Conservation (phyloP, 2,888 invertebrate species). For the Trissolcus japonicus region DNA sequence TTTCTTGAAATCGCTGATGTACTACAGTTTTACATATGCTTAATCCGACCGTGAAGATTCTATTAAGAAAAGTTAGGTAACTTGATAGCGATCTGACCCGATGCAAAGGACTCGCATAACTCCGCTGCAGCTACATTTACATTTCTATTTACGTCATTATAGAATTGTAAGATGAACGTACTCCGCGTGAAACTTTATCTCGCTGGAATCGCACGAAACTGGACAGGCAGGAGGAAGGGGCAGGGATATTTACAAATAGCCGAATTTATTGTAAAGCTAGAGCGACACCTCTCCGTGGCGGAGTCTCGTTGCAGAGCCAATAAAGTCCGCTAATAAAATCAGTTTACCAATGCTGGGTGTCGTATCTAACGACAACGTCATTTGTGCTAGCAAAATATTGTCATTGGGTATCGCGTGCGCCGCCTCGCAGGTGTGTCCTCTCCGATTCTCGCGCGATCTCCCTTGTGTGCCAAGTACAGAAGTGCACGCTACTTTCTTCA, state of each 20-base stretch:
- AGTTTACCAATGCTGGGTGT: conserved; percentile 45
- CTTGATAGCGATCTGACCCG: conserved; percentile 40
- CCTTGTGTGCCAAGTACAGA: conserved; percentile 47
- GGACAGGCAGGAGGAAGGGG: not conserved
- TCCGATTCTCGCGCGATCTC: conserved; percentile 59
- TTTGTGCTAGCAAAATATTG: conserved; percentile 57
- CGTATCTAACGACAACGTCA: conserved; percentile 61
- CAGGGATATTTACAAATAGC: not conserved
- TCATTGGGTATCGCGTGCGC: conserved; percentile 27
- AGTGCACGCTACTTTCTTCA: conserved; percentile 69
- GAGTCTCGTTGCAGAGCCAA: not conserved
- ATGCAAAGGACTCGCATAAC: conserved; percentile 26
- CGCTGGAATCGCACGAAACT: not conserved
- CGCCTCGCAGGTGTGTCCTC: conserved; percentile 62
- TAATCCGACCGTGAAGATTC: conserved; percentile 40
- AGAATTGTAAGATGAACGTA: conserved; percentile 37
- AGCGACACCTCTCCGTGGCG: no score
- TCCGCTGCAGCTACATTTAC: conserved; percentile 28
- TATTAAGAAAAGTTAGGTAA: conserved; percentile 49
- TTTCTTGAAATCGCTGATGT: conserved; percentile 18
- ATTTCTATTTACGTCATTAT: conserved; percentile 44
- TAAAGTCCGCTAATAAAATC: conserved; percentile 40
- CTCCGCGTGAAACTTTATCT: conserved; percentile 18
- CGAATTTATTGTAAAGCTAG: not conserved
- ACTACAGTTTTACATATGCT: conserved; percentile 42